Evolutionary conservation across 2,797 vertebrate species (phyloP).

Genomic region (Hippopotamyrus pictus): DNA sequence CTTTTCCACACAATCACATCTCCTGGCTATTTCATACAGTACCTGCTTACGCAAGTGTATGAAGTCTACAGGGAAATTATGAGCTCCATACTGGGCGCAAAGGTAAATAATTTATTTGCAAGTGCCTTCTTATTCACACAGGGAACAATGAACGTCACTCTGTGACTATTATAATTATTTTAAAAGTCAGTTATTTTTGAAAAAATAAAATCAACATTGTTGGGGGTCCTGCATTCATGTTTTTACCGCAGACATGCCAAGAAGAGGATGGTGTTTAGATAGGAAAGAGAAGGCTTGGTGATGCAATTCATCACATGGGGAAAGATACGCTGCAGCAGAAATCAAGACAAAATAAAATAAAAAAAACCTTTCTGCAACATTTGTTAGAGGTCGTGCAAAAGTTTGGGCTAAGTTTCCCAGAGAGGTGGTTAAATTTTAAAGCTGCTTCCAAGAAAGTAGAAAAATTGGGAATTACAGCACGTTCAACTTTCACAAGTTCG

Average conservation of each 20-base stretch:
- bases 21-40: neutral
- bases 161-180: slow-evolving; percentile 4
- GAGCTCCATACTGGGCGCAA: neutral
- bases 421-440: neutral
- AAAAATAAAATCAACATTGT: neutral
- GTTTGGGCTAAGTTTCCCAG: neutral
- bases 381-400: neutral
- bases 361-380: neutral
- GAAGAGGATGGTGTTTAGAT: neutral
- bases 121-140: neutral
- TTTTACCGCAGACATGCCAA: neutral
- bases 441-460: neutral
- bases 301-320: neutral
- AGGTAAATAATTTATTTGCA: neutral
- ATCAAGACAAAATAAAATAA: neutral
- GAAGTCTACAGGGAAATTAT: neutral
- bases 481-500: neutral
- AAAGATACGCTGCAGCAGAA: neutral
- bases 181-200: neutral
- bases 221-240: neutral
- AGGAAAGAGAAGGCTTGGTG: neutral
- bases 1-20: too few relatives aligned
- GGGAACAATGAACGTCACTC: neutral
- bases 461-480: neutral
- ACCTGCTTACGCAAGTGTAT: neutral